phyloP scores from a whole-genome alignment of 2,888 invertebrate species.

The Spilarctia lutea region DNA sequence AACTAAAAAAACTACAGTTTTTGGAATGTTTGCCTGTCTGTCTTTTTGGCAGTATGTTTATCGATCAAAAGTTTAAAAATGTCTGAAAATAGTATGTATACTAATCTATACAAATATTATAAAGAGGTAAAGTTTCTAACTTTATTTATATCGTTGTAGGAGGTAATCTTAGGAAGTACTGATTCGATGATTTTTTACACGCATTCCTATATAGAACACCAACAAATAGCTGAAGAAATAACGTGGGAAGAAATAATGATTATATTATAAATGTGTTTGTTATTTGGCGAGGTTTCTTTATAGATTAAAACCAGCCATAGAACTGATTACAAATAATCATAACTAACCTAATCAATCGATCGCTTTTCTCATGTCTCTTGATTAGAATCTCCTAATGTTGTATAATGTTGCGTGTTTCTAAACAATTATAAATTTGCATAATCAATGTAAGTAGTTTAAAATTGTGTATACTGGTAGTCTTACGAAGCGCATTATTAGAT shows the following conservation, averaged over 20 bases:
- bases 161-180: no score
- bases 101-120: no score
- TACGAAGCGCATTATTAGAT: conserved; percentile 1
- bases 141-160: no score
- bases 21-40: no score
- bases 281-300: neutral
- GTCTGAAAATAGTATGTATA: no score
- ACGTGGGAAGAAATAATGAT: neutral
- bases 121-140: no score
- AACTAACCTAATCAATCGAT: neutral
- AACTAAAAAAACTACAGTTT: no score
- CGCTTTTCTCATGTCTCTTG: neutral
- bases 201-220: no score
- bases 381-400: neutral
- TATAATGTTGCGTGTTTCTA: neutral
- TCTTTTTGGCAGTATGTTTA: no score
- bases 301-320: neutral
- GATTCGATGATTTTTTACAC: no score
- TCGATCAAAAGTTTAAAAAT: no score
- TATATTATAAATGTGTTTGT: neutral
- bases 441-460: neutral
- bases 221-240: neutral
- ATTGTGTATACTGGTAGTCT: neutral
- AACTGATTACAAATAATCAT: no score
- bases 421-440: neutral